These are phyloP conservation scores for Euwallacea similis DNA, from an alignment of 1,140 invertebrate species.

Conservation along the genomic window DNA sequence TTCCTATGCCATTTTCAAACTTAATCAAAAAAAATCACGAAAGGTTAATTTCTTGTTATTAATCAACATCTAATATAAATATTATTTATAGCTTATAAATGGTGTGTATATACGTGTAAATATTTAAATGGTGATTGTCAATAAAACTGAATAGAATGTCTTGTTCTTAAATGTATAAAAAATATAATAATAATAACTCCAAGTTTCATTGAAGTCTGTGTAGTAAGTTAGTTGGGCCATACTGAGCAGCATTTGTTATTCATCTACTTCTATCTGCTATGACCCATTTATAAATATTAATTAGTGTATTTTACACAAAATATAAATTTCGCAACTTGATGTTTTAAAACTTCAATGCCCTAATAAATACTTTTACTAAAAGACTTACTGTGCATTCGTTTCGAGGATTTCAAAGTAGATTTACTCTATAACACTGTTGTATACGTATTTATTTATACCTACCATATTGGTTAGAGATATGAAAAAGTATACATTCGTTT, in stretches of 20 bases:
- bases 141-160: not conserved
- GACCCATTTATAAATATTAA: too few species aligned
- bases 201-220: not conserved
- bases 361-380: too few species aligned
- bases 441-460: constrained; percentile 17
- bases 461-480: constrained; percentile 23
- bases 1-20: not conserved
- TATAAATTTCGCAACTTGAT: too few species aligned
- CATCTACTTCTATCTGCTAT: too few species aligned
- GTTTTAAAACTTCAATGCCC: too few species aligned
- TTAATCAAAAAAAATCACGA: not conserved
- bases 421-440: constrained; percentile 8
- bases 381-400: too few species aligned
- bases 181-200: not conserved
- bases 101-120: not conserved
- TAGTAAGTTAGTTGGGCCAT: not conserved
- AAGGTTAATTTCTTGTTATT: not conserved
- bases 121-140: not conserved
- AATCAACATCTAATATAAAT: not conserved
- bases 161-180: not conserved
- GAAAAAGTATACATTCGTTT: constrained; percentile 29
- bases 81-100: not conserved
- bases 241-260: not conserved
- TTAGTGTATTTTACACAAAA: too few species aligned
- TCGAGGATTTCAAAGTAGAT: not conserved